A percentile compares a stretch with the other conserved stretches of the same genome.
Conservation (phyloP, 1,140 invertebrate species). For the Phocides pigmalion region DNA sequence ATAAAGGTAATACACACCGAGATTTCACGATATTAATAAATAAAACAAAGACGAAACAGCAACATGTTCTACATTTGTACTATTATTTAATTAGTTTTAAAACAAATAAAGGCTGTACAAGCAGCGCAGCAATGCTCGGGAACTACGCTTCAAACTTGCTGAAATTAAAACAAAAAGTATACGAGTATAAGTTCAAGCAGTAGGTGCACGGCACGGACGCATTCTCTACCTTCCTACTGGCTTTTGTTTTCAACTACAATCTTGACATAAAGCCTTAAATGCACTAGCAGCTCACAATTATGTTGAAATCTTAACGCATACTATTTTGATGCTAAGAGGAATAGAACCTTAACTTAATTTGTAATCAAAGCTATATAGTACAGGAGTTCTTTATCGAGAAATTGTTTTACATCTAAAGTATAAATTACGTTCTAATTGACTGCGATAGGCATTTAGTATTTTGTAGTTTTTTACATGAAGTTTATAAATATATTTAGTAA, state of each 20-base stretch:
- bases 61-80: neutral
- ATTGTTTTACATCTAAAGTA: too few relatives aligned
- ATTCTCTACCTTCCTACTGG: constrained; percentile 14
- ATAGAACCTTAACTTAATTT: too few relatives aligned
- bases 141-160: constrained; percentile 21
- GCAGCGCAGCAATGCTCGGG: constrained; percentile 1
- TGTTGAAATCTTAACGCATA: neutral
- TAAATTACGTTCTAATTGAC: too few relatives aligned
- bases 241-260: constrained; percentile 20
- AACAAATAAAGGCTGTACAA: constrained; percentile 20
- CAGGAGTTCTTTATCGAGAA: too few relatives aligned
- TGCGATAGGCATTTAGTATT: too few relatives aligned
- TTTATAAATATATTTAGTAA: too few relatives aligned
- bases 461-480: too few relatives aligned
- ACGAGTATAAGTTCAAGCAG: too few relatives aligned
- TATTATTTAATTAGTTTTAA: neutral
- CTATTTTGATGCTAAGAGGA: too few relatives aligned
- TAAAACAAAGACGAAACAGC: neutral
- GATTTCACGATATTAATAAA: too few relatives aligned
- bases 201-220: constrained; percentile 1
- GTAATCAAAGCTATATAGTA: too few relatives aligned
- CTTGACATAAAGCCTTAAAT: constrained; percentile 2
- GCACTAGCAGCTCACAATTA: neutral
- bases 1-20: constrained; percentile 1
- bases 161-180: constrained; percentile 27